Base-by-base conservation (phyloP, 2,113 vertebrate species). In the Muntiacus reevesi region DNA sequence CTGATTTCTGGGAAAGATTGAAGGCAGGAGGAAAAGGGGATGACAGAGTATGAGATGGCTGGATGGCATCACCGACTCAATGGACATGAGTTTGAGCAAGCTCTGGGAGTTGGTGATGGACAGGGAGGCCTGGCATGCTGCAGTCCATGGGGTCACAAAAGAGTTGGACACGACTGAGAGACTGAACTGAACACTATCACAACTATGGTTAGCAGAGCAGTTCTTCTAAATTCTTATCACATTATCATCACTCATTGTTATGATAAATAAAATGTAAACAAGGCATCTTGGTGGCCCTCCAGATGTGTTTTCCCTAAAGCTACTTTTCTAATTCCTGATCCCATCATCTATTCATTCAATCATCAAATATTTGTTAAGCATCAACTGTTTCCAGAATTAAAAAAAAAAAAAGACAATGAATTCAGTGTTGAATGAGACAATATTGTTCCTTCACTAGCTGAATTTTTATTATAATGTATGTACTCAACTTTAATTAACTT, bases 401-500 rank as follows among this genome's bases (percentile, higher is more conserved):
- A 94, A 83, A 95, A 78, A 92, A 78, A 36, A 71, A 71, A 36
- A 71, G 45, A 82, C 79, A 67, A 40, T 83, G 16, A 19, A 95
- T 43, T 97, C 27, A 94, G 83, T 55, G 11, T 30, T 96, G 85
- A 82, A 87, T 33, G 81, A 88, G 54, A 82, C 9, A 93, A 81
- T 28, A 90, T 15, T 60, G 74, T 55, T 85, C 7, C 82, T 94
- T 40, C 12, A 57, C 3, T 67, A 28, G 47, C 43, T 92, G 50
- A 78, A 92, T 27, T 91, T 96, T 96, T 36, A 81, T 25, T 59
- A 59, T 79, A 91, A 64, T 91, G 17, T 95, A 78, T 40, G 6
- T 71, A 96, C 15, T 89, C 4, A 83, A 83, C 60, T 78, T 95
- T 96, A 90, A 95, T 85, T 95, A 64, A 97, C 43, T 36, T 92